Base-by-base conservation (phyloP, 92 coral and sea anemone species). In the Zoanthus gigantus region DNA sequence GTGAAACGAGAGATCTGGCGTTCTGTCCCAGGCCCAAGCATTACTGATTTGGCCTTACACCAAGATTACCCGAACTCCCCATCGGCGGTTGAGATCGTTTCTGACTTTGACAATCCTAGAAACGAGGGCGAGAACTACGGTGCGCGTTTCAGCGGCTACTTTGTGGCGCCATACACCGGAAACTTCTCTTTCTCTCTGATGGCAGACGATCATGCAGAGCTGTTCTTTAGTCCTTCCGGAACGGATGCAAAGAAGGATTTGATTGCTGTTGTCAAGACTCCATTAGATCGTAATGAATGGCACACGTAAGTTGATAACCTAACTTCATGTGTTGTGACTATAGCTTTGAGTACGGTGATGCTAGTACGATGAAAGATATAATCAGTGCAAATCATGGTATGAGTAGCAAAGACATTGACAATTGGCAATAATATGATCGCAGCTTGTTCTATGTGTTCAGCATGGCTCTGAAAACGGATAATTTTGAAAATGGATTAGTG, bases 1-100 rank as follows among this genome's bases (percentile, higher is more conserved):
- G 89, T 93, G 58, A 90, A 91, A 76, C 94, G 98, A 10, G 95
- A 93, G 63, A 96, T 95, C 2, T 95, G 98, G 98, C 96, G 98
- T 11, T 89, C 91, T 28, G 86, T 95, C 7, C 88, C 92, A 15
- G 98, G 98, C 4, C 82, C 77, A 10, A 93, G 93, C 48, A 91
- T 95, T 73, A 93, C 92, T n/a, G 94, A 93, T 53, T 76, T 95
- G 31, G 94, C 96, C 56, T 53, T 54, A 34, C 54, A 85, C 14
- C 86, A 91, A 37, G 85, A 82, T 87, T 95, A 93, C 72, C 98
- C 98, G 7, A 46, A 87, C 77, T 73, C 89, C 32, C 98, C 98
- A 13, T 67, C 92, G 29, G 96, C 90, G 71, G 67, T 84, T 56
- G 74, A 79, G 45, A 85, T 95, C 71, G 82, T 95, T 7, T 92